Percentiles rank a stretch among this genome's conserved stretches.
phyloP scores from a whole-genome alignment of 2,113 vertebrate genomes.

The Rafetus swinhoei region DNA sequence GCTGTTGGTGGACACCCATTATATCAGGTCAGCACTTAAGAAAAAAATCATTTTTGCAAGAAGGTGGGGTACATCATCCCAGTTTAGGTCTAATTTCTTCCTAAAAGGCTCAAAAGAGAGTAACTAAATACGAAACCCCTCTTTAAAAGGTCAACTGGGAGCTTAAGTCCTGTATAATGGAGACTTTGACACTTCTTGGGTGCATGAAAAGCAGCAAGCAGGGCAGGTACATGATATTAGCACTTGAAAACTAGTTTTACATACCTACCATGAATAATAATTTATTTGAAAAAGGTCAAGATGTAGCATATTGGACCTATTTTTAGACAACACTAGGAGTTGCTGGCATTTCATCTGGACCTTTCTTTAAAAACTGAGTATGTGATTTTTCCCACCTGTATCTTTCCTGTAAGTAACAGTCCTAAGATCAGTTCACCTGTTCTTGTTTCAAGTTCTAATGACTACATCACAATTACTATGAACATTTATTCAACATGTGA shows the following conservation, averaged over 20 bases:
- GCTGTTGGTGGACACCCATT: background rate
- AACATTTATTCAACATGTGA: background rate
- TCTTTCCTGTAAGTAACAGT: rapidly evolving
- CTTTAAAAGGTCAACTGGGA: background rate
- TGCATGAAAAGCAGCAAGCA: background rate
- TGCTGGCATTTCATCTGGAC: background rate
- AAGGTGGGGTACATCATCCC: background rate
- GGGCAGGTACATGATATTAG: background rate
- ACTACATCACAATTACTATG: background rate
- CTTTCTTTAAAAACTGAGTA: background rate
- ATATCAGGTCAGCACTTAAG: background rate
- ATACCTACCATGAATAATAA: background rate
- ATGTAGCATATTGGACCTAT: background rate
- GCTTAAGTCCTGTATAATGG: background rate
- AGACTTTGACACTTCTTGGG: background rate
- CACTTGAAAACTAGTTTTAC: background rate
- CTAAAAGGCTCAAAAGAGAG: background rate
- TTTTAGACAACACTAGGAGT: background rate
- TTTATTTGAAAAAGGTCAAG: no score
- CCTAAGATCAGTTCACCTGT: background rate
- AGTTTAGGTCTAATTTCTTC: background rate
- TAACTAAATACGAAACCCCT: background rate
- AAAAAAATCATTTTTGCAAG: background rate
- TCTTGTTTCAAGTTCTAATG: background rate
- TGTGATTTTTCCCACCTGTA: background rate